Conservation (phyloP, 2,797 vertebrate genomes). For the Lepilemur septentrionalis region DNA sequence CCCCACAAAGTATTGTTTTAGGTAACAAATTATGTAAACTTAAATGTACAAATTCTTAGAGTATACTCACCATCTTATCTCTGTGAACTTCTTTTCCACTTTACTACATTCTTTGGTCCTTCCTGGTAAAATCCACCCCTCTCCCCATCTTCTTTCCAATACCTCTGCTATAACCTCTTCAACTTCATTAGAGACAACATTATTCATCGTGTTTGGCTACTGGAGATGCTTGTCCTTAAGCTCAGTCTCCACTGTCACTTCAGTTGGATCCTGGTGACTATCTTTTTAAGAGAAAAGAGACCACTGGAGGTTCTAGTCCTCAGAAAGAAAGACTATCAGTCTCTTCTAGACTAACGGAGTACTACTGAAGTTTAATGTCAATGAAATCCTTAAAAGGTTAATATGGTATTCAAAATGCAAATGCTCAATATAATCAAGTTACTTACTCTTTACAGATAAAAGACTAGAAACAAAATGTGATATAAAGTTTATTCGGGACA, state of each 20-base stretch:
- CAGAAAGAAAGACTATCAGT: not conserved
- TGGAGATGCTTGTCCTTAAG: not conserved
- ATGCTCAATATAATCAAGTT: not conserved
- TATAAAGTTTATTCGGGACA: not conserved
- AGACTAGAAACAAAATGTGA: conserved; percentile 18
- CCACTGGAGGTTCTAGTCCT: not conserved
- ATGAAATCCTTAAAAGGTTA: conserved; percentile 29
- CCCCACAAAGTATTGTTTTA: not conserved
- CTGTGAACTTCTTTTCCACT: not conserved
- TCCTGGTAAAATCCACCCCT: not conserved
- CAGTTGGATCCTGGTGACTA: not conserved
- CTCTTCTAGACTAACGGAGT: not conserved
- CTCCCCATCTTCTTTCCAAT: not conserved
- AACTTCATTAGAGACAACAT: not conserved
- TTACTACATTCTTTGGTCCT: not conserved
- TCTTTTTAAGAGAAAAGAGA: not conserved
- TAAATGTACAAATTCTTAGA: not conserved
- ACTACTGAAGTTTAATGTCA: not conserved
- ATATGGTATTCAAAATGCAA: conserved; percentile 11
- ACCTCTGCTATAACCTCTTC: not conserved
- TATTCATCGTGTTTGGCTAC: not conserved
- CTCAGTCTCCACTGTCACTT: not conserved
- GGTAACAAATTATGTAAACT: not conserved
- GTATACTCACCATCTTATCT: not conserved
- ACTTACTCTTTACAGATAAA: conserved; percentile 1